Conservation (phyloP, 2,797 vertebrate species). For the Phylloscopus collybita region DNA sequence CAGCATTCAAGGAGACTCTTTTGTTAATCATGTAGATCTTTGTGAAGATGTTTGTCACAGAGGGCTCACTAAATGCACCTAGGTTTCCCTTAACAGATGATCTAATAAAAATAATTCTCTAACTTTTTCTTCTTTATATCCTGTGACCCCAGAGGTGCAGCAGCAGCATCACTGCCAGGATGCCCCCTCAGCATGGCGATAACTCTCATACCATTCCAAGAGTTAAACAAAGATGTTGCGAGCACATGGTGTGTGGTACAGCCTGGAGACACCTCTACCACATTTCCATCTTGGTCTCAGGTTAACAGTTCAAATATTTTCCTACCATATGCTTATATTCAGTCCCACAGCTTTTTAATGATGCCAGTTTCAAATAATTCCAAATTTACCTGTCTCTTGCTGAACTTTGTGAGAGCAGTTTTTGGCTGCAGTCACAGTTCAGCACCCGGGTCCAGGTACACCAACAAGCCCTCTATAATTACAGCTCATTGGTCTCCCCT, state of each 20-base stretch:
- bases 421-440: not conserved
- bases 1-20: not conserved
- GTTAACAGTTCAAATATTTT: not conserved
- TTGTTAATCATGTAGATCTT: not conserved
- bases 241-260: accelerated
- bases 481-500: not conserved
- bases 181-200: accelerated
- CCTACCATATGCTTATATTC: not conserved
- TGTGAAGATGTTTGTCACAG: accelerated
- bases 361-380: not conserved
- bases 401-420: not conserved
- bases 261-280: not conserved
- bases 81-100: not conserved
- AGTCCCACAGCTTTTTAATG: not conserved
- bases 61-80: not conserved
- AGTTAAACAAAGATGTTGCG: not conserved
- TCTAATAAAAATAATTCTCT: not conserved
- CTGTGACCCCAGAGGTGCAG: not conserved
- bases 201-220: not conserved
- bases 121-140: not conserved
- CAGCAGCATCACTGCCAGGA: not conserved
- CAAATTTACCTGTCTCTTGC: not conserved
- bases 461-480: not conserved
- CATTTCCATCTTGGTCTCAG: not conserved
- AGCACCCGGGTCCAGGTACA: not conserved